Evolutionary conservation across 92 coral and sea anemone species (phyloP).

Genomic region (Paragorgia papillata): DNA sequence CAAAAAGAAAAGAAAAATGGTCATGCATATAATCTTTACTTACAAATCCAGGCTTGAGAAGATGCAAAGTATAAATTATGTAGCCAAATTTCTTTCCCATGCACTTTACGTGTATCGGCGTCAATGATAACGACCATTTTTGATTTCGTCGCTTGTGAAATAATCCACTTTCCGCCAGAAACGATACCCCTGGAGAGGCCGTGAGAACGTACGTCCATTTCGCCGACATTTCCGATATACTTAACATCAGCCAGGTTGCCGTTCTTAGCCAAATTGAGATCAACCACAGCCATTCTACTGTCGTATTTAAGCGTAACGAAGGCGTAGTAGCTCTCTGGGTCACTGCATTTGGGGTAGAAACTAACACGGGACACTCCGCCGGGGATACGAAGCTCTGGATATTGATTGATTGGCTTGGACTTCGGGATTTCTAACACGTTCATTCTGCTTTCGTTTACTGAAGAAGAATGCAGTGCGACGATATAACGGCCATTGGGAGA

Average conservation of each 20-base stretch:
- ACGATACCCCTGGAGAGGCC: constrained; percentile 27
- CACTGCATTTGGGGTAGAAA: constrained; percentile 26
- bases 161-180: constrained; percentile 48
- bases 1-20: too few relatives aligned
- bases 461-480: constrained; percentile 31
- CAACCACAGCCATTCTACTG: constrained; percentile 59
- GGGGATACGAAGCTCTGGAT: constrained; percentile 38
- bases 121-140: constrained; percentile 57
- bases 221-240: constrained; percentile 24
- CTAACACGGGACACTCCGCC: constrained; percentile 52
- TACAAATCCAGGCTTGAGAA: too few relatives aligned
- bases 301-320: constrained; percentile 28
- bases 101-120: constrained; percentile 39
- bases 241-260: constrained; percentile 7
- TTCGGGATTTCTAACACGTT: constrained; percentile 27
- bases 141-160: constrained; percentile 57
- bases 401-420: not conserved
- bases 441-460: constrained; percentile 52
- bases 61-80: too few relatives aligned
- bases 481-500: constrained; percentile 60
- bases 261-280: constrained; percentile 35
- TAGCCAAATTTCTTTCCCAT: constrained; percentile 46
- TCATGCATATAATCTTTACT: too few relatives aligned
- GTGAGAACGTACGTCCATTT: constrained; percentile 12
- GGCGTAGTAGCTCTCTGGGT: constrained; percentile 12